These are phyloP conservation scores for Tenualosa ilisha DNA, from an alignment of 2,797 vertebrate genomes.

Conservation along the genomic window DNA sequence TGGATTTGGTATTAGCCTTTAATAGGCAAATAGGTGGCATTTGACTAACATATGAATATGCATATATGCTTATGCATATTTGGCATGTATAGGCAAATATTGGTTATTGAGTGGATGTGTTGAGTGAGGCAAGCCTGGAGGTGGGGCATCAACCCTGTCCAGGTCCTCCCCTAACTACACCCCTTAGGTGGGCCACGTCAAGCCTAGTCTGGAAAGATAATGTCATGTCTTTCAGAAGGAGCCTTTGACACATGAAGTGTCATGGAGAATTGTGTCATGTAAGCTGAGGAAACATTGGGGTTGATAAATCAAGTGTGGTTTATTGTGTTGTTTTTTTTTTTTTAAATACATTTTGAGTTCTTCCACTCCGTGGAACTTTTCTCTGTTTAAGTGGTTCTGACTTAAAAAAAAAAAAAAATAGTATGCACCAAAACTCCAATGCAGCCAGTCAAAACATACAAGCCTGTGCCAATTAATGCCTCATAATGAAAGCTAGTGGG, in stretches of 20 bases:
- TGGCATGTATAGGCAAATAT: too few relatives aligned
- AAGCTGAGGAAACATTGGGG: not conserved
- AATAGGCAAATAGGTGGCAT: too few relatives aligned
- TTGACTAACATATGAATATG: too few relatives aligned
- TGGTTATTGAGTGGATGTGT: too few relatives aligned
- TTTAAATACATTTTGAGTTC: not conserved
- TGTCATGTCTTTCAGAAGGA: not conserved
- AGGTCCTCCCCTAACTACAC: too few relatives aligned
- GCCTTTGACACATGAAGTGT: not conserved
- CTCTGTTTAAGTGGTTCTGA: constrained; percentile 10
- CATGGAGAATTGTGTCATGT: not conserved
- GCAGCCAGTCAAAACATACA: constrained; percentile 44
- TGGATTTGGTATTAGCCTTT: too few relatives aligned
- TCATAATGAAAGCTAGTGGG: constrained; percentile 45
- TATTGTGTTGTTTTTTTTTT: not conserved
- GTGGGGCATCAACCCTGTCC: too few relatives aligned
- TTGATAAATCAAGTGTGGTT: constrained; percentile 2
- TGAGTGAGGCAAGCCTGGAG: too few relatives aligned
- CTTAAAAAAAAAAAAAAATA: constrained; percentile 28
- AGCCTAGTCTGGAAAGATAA: not conserved
- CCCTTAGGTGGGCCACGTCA: constrained; percentile 59
- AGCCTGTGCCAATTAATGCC: constrained; percentile 43
- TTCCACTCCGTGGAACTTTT: constrained; percentile 20
- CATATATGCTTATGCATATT: too few relatives aligned
- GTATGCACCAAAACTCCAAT: constrained; percentile 55